These are phyloP conservation scores for Corydoras maculifer DNA, from an alignment of 2,113 vertebrate species.

Conservation along the genomic window DNA sequence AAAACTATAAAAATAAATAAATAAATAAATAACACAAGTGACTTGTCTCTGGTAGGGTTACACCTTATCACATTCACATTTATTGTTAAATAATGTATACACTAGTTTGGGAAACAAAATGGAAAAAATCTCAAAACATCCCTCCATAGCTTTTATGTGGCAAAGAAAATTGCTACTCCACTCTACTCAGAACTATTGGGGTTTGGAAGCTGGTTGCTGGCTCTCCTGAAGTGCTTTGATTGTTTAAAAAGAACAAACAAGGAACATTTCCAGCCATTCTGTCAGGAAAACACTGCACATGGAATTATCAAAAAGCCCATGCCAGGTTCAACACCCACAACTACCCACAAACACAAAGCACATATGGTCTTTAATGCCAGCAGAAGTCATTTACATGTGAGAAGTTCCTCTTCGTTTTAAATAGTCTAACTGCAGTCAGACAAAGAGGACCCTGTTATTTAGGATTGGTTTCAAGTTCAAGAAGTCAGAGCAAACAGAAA, in stretches of 20 bases:
- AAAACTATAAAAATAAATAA: too few species aligned
- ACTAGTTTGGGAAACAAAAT: too few species aligned
- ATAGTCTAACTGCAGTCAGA: conserved; percentile 16
- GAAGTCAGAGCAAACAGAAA: background rate
- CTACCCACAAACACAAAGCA: background rate
- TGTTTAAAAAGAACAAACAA: background rate
- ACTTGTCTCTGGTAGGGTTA: too few species aligned
- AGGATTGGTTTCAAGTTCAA: conserved; percentile 3
- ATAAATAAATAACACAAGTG: too few species aligned
- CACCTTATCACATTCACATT: too few species aligned
- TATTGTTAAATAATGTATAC: too few species aligned
- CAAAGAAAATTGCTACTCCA: background rate
- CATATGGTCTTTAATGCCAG: conserved; percentile 35
- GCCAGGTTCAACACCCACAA: background rate
- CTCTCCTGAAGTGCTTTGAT: background rate
- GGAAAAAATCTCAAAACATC: background rate
- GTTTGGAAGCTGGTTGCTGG: background rate
- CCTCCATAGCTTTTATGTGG: background rate
- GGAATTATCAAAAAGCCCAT: background rate
- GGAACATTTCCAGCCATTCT: background rate
- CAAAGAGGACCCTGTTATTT: background rate
- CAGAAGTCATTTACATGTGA: background rate
- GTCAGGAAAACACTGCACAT: background rate
- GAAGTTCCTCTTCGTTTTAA: conserved; percentile 25
- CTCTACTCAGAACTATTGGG: background rate